Conservation (phyloP, 1,140 invertebrate species). For the Acromyrmex echinatior region DNA sequence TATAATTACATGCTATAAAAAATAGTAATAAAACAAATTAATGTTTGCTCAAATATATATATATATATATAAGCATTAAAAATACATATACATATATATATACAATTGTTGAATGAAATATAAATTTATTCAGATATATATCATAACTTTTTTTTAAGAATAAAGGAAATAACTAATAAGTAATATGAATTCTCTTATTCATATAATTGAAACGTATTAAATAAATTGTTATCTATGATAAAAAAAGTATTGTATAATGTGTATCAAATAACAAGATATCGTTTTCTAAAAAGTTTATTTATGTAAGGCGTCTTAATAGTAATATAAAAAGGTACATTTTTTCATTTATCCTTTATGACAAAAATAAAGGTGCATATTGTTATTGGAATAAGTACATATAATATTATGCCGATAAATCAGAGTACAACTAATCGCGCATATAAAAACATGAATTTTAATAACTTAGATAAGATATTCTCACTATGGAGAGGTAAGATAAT, state of each 20-base stretch:
- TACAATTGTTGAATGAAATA: constrained; percentile 1
- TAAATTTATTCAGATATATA: constrained; percentile 29
- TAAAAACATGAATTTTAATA: constrained; percentile 73
- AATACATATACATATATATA: neutral
- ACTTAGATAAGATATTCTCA: constrained; percentile 71
- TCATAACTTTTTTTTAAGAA: constrained; percentile 20
- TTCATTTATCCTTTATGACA: constrained; percentile 79
- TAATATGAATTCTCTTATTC: neutral
- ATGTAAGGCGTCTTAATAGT: constrained; percentile 81
- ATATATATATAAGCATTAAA: constrained; percentile 14
- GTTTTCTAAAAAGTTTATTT: constrained; percentile 80
- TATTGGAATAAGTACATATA: constrained; percentile 80
- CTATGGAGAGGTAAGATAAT: constrained; percentile 75
- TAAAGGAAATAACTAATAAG: neutral
- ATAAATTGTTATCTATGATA: neutral
- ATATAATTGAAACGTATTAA: constrained; percentile 39
- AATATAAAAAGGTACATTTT: constrained; percentile 82
- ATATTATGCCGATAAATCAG: constrained; percentile 77
- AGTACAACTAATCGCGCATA: constrained; percentile 72
- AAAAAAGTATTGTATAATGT: neutral
- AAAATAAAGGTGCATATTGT: constrained; percentile 81
- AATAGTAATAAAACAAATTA: constrained; percentile 32
- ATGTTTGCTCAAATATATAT: constrained; percentile 48
- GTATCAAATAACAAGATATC: constrained; percentile 30
- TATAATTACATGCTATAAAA: constrained; percentile 28